Base-by-base conservation (phyloP, 1,140 invertebrate species). In the Macrostomum lignano region DNA sequence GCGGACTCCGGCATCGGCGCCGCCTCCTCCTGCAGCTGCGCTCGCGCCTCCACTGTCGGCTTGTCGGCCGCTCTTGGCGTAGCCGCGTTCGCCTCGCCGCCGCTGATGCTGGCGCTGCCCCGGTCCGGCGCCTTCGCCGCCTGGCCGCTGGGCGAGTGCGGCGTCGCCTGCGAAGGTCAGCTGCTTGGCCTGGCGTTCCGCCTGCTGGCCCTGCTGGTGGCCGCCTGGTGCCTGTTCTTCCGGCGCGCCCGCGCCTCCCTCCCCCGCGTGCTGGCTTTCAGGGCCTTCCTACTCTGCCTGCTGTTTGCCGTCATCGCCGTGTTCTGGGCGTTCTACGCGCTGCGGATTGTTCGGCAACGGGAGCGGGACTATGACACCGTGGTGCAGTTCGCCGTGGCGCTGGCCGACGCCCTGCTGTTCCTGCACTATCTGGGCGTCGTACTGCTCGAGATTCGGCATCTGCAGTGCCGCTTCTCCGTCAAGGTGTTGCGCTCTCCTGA, bases 271-370 rank as follows among this genome's bases (percentile, higher is more conserved):
- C 84, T 78, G 57, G 63, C 88, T 22, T 82, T 84, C 48, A 66
- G 79, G 44, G 71, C 77, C 1, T 66, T 78, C 40, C 71, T 88
- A 15, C 59, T 88, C 29, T 65, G 79, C 9, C 65, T 93, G 22
- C 69, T 84, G n/a, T 69, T 81, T 30, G 66, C 93, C 9, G 74
- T 82, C 49, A 76, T 72, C 36, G 82, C 88, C 61, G 72, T 79
- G 10, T 91, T 81, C 59, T 96, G 86, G 84, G 61, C 94, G 1
- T 94, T 94, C 54, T 96, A 91, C 49, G 70, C 78, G 43, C 77
- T 84, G 25, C 71, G 86, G 65, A 68, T 79, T 40, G 36, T 63
- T 39, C 48, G 62, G 47, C 45, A 52, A 38, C 34, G 49, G 44
- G 39, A 51, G 35, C 36, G 47, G 23, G 40, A 40, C n/a, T 55